Conservation (phyloP, 2,888 invertebrate species). For the Mesorhabditis spiculigera region DNA sequence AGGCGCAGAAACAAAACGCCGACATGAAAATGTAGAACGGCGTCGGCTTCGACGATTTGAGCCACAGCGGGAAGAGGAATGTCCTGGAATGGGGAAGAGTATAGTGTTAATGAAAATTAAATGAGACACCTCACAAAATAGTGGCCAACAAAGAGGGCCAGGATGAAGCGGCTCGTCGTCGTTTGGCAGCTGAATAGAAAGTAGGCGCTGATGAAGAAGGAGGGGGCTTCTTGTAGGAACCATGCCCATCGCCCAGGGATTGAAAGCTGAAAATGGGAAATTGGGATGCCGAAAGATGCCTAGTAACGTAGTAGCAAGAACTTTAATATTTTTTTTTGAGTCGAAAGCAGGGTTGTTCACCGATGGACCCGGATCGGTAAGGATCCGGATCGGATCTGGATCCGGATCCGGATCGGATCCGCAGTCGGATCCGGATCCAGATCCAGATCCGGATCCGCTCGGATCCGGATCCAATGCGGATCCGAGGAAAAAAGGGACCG, state of each 20-base stretch:
- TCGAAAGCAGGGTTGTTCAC: no score
- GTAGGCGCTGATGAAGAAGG: constrained; percentile 40
- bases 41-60: constrained; percentile 57
- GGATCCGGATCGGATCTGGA: no score
- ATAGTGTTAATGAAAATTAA: constrained; percentile 4
- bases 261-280: constrained; percentile 18
- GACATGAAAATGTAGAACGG: constrained; percentile 59
- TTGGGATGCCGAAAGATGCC: no score
- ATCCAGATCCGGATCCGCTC: no score
- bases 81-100: constrained; percentile 56
- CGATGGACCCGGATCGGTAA: no score
- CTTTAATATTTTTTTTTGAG: no score
- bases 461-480: no score
- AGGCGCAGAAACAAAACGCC: constrained; percentile 62
- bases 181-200: constrained; percentile 17
- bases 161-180: constrained; percentile 39
- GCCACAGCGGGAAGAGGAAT: constrained; percentile 60
- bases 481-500: no score
- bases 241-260: constrained; percentile 40
- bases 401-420: no score
- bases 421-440: no score
- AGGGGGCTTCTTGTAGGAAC: constrained; percentile 52
- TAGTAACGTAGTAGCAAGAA: no score
- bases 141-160: constrained; percentile 60
- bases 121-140: constrained; percentile 62